Conservation (phyloP, 2,888 invertebrate genomes). For the Glyphotaelius pellucidus region DNA sequence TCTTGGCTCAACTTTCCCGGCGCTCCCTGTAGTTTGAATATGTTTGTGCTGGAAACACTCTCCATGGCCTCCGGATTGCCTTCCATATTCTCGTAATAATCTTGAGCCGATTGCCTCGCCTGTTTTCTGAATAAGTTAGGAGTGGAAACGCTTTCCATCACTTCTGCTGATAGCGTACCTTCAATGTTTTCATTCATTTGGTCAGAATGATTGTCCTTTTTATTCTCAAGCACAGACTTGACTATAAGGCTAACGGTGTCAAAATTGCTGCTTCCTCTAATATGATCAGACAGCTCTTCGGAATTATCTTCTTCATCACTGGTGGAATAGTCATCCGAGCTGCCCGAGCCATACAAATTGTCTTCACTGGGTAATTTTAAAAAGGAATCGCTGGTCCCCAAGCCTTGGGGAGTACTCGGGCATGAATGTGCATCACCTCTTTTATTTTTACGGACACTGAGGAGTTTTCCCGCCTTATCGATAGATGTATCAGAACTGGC, state of each 20-base stretch:
- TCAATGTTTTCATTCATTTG: slow-evolving; percentile 19
- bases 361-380: slow-evolving; percentile 71
- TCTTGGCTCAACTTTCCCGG: neutral
- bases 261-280: slow-evolving; percentile 69
- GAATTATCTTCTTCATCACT: slow-evolving; percentile 75
- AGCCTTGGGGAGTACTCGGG: slow-evolving; percentile 71
- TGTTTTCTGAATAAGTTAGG: slow-evolving; percentile 19
- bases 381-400: slow-evolving; percentile 71
- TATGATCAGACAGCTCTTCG: slow-evolving; percentile 73
- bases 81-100: neutral
- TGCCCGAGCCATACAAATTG: slow-evolving; percentile 70
- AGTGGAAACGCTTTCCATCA: slow-evolving; percentile 5
- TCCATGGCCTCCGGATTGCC: neutral
- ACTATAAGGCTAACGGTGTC: slow-evolving; percentile 80
- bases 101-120: neutral
- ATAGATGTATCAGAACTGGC: slow-evolving; percentile 67
- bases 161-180: neutral
- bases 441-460: slow-evolving; percentile 54
- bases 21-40: neutral
- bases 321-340: slow-evolving; percentile 74
- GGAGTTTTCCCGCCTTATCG: slow-evolving; percentile 64
- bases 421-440: slow-evolving; percentile 72
- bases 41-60: neutral
- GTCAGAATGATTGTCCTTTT: slow-evolving; percentile 67
- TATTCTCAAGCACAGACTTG: slow-evolving; percentile 75